phyloP scores from a whole-genome alignment of 2,113 vertebrate species.

The Motacilla alba region DNA sequence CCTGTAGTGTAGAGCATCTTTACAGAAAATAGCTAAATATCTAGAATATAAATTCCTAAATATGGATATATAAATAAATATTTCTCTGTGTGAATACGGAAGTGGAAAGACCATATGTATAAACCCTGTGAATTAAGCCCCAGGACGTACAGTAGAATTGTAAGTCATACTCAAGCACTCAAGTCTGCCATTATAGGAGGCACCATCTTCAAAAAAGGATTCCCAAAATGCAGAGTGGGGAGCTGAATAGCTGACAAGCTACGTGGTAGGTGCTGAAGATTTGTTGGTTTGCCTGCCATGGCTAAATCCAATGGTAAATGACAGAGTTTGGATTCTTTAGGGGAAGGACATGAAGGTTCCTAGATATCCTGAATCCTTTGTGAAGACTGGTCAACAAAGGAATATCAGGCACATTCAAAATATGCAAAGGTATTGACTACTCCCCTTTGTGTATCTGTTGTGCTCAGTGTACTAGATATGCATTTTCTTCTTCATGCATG shows the following conservation, averaged over 20 bases:
- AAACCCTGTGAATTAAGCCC: background rate
- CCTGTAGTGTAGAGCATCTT: background rate
- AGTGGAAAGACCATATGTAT: background rate
- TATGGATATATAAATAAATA: background rate
- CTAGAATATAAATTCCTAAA: background rate
- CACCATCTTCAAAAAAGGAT: background rate
- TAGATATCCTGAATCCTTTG: background rate
- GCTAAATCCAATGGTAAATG: background rate
- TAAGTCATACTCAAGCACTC: background rate
- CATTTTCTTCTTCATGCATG: background rate
- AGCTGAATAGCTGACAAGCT: background rate
- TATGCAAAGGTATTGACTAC: background rate
- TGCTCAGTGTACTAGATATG: background rate
- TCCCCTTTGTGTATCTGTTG: background rate
- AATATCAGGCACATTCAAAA: background rate
- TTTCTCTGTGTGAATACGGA: background rate
- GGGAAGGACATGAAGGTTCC: background rate
- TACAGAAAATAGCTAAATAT: background rate
- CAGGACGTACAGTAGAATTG: background rate
- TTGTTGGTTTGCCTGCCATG: background rate
- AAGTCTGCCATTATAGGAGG: background rate
- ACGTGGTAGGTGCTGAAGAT: accelerated
- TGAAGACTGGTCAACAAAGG: background rate
- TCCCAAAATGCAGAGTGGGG: background rate
- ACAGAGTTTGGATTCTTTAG: background rate